Evolutionary conservation across 1,140 invertebrate genomes (phyloP).

Genomic region (Diorhabda elongata): DNA sequence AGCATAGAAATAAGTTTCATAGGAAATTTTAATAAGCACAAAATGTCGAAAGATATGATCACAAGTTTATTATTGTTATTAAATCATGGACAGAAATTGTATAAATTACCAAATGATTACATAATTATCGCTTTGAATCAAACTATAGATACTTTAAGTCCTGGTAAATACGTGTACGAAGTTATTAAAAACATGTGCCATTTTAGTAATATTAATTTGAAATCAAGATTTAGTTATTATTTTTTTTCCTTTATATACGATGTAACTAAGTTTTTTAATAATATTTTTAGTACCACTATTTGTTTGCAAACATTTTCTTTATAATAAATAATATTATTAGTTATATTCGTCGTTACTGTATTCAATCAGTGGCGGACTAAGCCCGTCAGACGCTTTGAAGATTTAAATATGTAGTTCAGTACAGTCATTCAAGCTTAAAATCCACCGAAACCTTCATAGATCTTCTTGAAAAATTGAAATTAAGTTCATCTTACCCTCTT

Average conservation of each 20-base stretch:
- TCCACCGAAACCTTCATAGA: no score
- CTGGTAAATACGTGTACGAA: conserved; percentile 38
- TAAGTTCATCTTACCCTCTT: no score
- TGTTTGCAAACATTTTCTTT: no score
- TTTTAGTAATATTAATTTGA: conserved; percentile 20
- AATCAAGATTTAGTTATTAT: not conserved
- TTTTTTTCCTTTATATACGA: not conserved
- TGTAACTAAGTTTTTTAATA: no score
- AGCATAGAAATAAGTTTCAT: conserved; percentile 51
- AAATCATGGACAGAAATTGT: conserved; percentile 38
- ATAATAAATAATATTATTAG: no score
- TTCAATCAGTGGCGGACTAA: no score
- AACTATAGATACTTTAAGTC: conserved; percentile 39
- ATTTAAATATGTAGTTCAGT: no score
- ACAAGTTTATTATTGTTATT: conserved; percentile 44
- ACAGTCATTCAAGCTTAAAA: no score
- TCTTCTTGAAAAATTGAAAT: no score
- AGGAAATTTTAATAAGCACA: conserved; percentile 47
- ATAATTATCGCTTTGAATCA: conserved; percentile 50
- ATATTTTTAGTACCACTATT: no score
- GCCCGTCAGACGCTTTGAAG: no score
- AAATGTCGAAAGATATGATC: conserved; percentile 44
- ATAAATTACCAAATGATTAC: conserved; percentile 43
- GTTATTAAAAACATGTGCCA: conserved; percentile 37
- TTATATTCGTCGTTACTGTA: no score